phyloP scores from a whole-genome alignment of 2,888 invertebrate genomes.

The Mimumesa dahlbomi region DNA sequence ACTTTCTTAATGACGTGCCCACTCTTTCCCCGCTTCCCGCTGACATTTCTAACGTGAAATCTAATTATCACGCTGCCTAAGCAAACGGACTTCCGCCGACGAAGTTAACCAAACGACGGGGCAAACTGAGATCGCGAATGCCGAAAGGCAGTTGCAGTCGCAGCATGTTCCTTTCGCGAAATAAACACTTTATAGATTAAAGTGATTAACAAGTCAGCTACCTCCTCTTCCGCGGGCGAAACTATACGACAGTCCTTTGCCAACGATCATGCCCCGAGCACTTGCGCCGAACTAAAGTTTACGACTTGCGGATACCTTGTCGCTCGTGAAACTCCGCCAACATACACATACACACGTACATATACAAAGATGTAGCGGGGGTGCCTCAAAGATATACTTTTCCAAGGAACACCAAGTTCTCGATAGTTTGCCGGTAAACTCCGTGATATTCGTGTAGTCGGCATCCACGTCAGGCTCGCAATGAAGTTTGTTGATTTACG shows the following conservation, averaged over 20 bases:
- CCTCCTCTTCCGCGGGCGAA: conserved; percentile 1
- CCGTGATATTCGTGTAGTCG: conserved; percentile 5
- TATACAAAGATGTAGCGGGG: conserved; percentile 13
- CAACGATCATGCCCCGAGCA: conserved; percentile 29
- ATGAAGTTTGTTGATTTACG: neutral
- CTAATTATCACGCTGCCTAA: too few relatives aligned
- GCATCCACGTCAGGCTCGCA: neutral
- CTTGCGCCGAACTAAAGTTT: conserved; percentile 43
- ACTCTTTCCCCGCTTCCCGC: too few relatives aligned
- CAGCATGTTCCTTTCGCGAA: conserved; percentile 56
- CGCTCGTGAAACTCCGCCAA: conserved; percentile 14
- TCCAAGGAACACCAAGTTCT: conserved; percentile 11
- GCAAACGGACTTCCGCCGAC: too few relatives aligned
- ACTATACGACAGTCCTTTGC: conserved; percentile 19
- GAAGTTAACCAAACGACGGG: too few relatives aligned
- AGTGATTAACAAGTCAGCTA: conserved; percentile 65
- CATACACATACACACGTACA: too few relatives aligned
- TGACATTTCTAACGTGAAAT: too few relatives aligned
- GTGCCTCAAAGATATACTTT: conserved; percentile 23
- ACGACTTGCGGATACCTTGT: conserved; percentile 44
- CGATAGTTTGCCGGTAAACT: conserved; percentile 12
- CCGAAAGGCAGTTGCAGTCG: conserved; percentile 33
- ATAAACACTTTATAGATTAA: conserved; percentile 66
- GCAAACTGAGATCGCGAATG: too few relatives aligned
- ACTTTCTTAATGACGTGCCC: too few relatives aligned